These are phyloP conservation scores for Enteromius radiatus DNA, from an alignment of 2,797 vertebrate genomes.

Conservation along the genomic window DNA sequence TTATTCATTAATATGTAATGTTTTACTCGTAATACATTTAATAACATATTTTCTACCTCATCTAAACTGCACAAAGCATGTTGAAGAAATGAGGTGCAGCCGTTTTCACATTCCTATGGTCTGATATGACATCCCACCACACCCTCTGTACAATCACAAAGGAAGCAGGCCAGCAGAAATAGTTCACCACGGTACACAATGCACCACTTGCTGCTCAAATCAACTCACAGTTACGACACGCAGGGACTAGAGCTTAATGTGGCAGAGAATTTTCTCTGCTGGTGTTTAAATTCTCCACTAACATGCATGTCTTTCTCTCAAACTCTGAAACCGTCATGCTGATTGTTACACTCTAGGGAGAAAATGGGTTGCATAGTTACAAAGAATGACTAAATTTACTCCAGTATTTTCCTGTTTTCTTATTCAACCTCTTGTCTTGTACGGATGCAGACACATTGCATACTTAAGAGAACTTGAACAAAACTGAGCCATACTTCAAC, in stretches of 20 bases:
- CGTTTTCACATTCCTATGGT: slow-evolving; percentile 49
- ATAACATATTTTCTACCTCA: slow-evolving; percentile 10
- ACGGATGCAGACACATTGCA: neutral
- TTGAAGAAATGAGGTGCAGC: slow-evolving; percentile 30
- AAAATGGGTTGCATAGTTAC: slow-evolving; percentile 52
- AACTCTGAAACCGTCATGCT: neutral
- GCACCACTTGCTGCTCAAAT: slow-evolving; percentile 24
- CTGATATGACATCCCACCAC: slow-evolving; percentile 33
- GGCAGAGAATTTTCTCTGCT: slow-evolving; percentile 7
- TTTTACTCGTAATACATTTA: neutral
- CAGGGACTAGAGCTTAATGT: neutral
- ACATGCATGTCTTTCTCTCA: slow-evolving; percentile 16
- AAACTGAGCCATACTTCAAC: slow-evolving; percentile 54
- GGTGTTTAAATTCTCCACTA: neutral
- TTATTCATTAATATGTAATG: slow-evolving; percentile 48
- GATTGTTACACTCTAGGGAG: neutral
- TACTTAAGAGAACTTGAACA: slow-evolving; percentile 40
- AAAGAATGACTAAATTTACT: slow-evolving; percentile 39
- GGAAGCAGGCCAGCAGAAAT: slow-evolving; percentile 46
- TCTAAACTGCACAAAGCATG: slow-evolving; percentile 16
- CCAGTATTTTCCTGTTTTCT: neutral
- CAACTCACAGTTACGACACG: slow-evolving; percentile 22
- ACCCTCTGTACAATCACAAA: slow-evolving; percentile 45
- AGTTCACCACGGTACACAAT: slow-evolving; percentile 30
- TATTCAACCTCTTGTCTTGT: neutral